Percentiles rank a stretch among this genome's conserved stretches.
These are phyloP conservation scores for Limnephilus rhombicus DNA, from an alignment of 2,888 invertebrate genomes.

Conservation along the genomic window DNA sequence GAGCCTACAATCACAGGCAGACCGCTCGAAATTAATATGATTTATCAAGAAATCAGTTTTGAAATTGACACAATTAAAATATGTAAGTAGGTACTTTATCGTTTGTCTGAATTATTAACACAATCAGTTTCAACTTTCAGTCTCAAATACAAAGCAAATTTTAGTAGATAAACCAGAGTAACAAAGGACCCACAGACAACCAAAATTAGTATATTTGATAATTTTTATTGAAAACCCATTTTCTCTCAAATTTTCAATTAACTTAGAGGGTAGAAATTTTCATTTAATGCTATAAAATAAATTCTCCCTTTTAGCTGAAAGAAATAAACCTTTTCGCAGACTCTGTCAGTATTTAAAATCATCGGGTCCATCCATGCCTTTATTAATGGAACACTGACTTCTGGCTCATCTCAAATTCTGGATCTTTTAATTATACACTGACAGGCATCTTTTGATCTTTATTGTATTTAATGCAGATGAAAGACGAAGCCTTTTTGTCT, in stretches of 20 bases:
- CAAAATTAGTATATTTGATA: too few relatives aligned
- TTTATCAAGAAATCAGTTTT: too few relatives aligned
- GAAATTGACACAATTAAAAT: too few relatives aligned
- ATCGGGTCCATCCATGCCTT: not conserved
- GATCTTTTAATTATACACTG: not conserved
- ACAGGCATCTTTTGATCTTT: not conserved
- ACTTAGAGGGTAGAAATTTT: not conserved
- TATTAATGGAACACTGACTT: not conserved
- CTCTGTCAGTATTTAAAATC: not conserved
- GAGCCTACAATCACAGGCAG: too few relatives aligned
- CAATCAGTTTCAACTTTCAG: too few relatives aligned
- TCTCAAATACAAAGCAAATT: too few relatives aligned
- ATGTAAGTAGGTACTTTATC: too few relatives aligned
- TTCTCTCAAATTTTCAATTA: not conserved
- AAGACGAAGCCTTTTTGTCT: not conserved
- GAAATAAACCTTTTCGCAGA: not conserved
- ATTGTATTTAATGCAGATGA: not conserved
- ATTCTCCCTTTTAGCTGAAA: not conserved
- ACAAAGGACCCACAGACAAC: too few relatives aligned
- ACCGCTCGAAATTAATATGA: too few relatives aligned
- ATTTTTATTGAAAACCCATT: not conserved
- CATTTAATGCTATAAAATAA: not conserved
- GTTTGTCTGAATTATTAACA: too few relatives aligned
- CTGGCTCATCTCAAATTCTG: not conserved
- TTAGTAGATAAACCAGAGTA: too few relatives aligned